Evolutionary conservation across 2,797 vertebrate species (phyloP).

Genomic region (Lophius americanus): DNA sequence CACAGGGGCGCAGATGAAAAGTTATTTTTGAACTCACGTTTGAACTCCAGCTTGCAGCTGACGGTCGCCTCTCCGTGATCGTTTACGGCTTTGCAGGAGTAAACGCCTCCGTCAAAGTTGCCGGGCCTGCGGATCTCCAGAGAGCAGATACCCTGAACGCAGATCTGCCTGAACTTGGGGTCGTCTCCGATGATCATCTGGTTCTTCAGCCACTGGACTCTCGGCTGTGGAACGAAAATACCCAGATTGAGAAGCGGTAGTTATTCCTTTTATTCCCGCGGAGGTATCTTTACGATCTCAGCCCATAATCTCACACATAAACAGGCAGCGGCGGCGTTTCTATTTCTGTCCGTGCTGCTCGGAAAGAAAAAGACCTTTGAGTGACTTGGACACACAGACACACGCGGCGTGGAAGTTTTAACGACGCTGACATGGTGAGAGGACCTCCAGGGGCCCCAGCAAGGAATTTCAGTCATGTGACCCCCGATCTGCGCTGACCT

Average conservation of each 20-base stretch:
- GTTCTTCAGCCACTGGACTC: conserved; percentile 95
- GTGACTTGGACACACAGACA: conserved; percentile 39
- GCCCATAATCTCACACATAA: background rate
- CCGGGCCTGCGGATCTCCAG: conserved; percentile 95
- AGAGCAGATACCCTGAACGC: conserved; percentile 91
- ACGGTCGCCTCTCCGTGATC: conserved; percentile 86
- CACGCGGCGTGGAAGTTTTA: conserved; percentile 34
- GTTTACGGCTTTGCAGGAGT: conserved; percentile 92
- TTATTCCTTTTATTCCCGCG: background rate
- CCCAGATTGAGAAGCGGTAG: background rate
- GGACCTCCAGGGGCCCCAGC: conserved; percentile 17
- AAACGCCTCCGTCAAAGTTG: conserved; percentile 92
- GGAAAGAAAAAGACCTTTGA: conserved; percentile 2
- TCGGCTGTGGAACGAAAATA: conserved; percentile 82
- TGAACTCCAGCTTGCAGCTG: conserved; percentile 93
- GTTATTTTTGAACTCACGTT: conserved; percentile 80
- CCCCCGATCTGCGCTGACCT: conserved; percentile 27
- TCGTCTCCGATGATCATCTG: conserved; percentile 93
- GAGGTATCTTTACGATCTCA: background rate
- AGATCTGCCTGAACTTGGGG: conserved; percentile 91
- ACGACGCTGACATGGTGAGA: conserved; percentile 32
- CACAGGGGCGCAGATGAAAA: too few species aligned
- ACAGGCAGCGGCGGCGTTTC: conserved; percentile 10
- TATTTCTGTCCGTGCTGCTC: conserved; percentile 27
- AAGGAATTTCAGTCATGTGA: conserved; percentile 68